Conservation (phyloP, 2,797 vertebrate species). For the Cephalopachus bancanus region DNA sequence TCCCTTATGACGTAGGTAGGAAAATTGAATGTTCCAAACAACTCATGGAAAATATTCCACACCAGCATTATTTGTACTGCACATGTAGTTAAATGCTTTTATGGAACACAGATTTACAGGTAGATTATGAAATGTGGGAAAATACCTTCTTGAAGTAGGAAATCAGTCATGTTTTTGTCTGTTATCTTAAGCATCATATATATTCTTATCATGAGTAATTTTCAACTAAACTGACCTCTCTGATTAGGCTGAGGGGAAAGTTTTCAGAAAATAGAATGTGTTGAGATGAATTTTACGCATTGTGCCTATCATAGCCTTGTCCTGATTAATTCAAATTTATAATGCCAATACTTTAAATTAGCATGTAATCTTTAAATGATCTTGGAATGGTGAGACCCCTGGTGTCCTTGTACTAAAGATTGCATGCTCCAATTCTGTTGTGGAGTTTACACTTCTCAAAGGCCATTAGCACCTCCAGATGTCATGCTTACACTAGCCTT, state of each 20-base stretch:
- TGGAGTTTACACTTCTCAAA: not conserved
- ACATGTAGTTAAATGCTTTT: constrained; percentile 79
- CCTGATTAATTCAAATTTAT: not conserved
- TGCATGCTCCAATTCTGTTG: not conserved
- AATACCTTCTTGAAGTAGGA: constrained; percentile 68
- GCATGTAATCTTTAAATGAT: not conserved
- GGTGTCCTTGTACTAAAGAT: not conserved
- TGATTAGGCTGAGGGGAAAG: not conserved
- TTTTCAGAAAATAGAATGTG: not conserved
- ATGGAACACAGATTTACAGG: constrained; percentile 42
- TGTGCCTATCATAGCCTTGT: not conserved
- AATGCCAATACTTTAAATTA: constrained; percentile 26
- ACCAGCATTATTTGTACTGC: constrained; percentile 78
- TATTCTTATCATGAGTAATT: constrained; percentile 43
- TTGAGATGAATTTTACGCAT: not conserved
- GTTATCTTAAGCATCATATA: not conserved
- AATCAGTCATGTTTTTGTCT: constrained; percentile 27
- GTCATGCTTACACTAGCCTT: not conserved
- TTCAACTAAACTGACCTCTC: constrained; percentile 17
- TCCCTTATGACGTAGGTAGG: constrained; percentile 89
- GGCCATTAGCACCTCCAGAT: not conserved
- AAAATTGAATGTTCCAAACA: constrained; percentile 90
- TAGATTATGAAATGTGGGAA: constrained; percentile 67
- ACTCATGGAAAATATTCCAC: constrained; percentile 86
- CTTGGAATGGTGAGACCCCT: not conserved